A percentile compares a stretch with the other conserved stretches of the same genome.
phyloP scores from a whole-genome alignment of 1,140 invertebrate species.

The Drosophila santomea region DNA sequence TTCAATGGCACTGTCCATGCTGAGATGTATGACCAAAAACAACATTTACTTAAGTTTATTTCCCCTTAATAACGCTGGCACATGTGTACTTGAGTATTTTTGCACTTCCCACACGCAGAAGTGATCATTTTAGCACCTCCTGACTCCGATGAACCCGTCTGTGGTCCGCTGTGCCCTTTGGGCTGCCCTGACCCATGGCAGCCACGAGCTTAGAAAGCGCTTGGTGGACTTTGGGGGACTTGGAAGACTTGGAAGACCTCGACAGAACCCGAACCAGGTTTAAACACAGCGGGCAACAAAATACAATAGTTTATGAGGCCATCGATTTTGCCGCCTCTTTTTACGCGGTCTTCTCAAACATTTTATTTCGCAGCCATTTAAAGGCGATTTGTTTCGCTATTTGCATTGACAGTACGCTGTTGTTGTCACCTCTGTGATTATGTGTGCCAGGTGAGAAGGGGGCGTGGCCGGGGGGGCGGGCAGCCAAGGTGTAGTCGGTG shows the following conservation, averaged over 20 bases:
- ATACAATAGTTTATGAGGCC: conserved; percentile 70
- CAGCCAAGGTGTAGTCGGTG: conserved; percentile 42
- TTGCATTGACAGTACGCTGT: conserved; percentile 51
- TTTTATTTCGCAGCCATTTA: conserved; percentile 63
- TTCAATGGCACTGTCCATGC: conserved; percentile 8
- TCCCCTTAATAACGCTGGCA: conserved; percentile 4
- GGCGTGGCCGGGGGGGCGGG: conserved; percentile 23
- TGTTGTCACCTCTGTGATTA: conserved; percentile 46
- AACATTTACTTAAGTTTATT: background rate
- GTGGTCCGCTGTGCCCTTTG: conserved; percentile 48
- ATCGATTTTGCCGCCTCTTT: conserved; percentile 67
- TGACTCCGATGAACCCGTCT: conserved; percentile 43
- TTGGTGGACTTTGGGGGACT: conserved; percentile 6
- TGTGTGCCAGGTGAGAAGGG: conserved; percentile 56
- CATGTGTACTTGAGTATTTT: conserved; percentile 8
- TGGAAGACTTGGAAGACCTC: conserved; percentile 27
- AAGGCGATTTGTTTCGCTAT: conserved; percentile 74
- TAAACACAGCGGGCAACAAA: conserved; percentile 21
- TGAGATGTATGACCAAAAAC: conserved; percentile 17
- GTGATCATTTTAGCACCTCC: conserved; percentile 38
- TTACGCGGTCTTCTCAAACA: conserved; percentile 52
- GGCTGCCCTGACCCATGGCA: conserved; percentile 65
- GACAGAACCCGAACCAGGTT: conserved; percentile 34
- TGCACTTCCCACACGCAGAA: conserved; percentile 1
- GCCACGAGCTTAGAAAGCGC: conserved; percentile 61